Percentiles rank a stretch among this genome's conserved stretches.
Conservation (phyloP, 2,797 vertebrate genomes). For the Gambusia yucatana region DNA sequence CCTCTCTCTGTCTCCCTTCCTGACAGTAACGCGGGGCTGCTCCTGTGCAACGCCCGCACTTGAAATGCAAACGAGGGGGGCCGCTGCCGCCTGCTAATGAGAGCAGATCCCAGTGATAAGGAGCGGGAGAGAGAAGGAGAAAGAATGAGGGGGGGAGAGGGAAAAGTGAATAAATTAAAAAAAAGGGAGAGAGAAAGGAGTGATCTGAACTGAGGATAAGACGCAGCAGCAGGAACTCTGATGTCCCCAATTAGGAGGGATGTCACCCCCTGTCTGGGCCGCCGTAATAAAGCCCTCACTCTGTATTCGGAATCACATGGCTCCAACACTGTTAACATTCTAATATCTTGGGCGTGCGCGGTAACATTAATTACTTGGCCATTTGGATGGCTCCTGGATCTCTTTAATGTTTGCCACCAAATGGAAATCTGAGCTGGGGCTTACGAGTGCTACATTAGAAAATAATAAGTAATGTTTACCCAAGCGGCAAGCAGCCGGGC, state of each 20-base stretch:
- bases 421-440: conserved; percentile 93
- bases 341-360: conserved; percentile 97
- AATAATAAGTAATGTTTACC: conserved; percentile 97
- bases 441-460: conserved; percentile 90
- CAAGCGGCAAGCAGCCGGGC: conserved; percentile 88
- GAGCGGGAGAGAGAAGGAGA: conserved; percentile 80
- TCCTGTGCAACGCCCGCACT: conserved; percentile 91
- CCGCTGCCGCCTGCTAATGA: conserved; percentile 98
- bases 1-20: conserved; percentile 48
- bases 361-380: conserved; percentile 99
- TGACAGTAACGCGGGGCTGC: conserved; percentile 86
- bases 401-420: conserved; percentile 95
- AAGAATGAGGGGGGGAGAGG: conserved; percentile 49
- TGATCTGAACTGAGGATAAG: conserved; percentile 93
- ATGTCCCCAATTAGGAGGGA: conserved; percentile 99
- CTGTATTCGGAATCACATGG: conserved; percentile 98
- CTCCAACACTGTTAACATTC: conserved; percentile 99
- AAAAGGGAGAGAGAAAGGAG: conserved; percentile 74
- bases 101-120: conserved; percentile 95
- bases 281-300: conserved; percentile 99
- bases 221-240: conserved; percentile 97
- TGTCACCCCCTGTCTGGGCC: conserved; percentile 96
- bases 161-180: conserved; percentile 93
- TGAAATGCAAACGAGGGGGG: conserved; percentile 98
- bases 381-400: conserved; percentile 95